Evolutionary conservation across 2,888 invertebrate species (phyloP).

Genomic region (Xylocampa areola): DNA sequence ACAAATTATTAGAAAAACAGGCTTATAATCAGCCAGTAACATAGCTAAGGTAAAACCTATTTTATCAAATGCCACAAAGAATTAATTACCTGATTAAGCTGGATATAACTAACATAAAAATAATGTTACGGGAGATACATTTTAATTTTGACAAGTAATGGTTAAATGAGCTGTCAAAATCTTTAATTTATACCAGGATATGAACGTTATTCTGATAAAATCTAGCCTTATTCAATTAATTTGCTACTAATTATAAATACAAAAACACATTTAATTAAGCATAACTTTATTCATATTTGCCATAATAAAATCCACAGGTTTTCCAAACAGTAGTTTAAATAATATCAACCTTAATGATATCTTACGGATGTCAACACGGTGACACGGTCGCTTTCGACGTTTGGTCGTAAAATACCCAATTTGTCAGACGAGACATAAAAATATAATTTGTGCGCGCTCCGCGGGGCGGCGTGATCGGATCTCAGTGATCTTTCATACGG

Average conservation of each 20-base stretch:
- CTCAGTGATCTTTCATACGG: slow-evolving; percentile 41
- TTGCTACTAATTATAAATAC: background rate
- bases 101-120: too few relatives aligned
- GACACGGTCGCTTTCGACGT: slow-evolving; percentile 11
- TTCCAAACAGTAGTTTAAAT: slow-evolving; percentile 46
- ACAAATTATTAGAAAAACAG: too few relatives aligned
- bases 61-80: too few relatives aligned
- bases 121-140: too few relatives aligned
- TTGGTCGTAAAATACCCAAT: slow-evolving; percentile 76
- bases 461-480: slow-evolving; percentile 51
- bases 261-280: background rate
- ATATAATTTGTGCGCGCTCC: slow-evolving; percentile 69
- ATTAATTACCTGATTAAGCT: too few relatives aligned
- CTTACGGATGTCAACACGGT: slow-evolving; percentile 46
- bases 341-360: slow-evolving; percentile 43
- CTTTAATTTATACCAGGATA: too few relatives aligned
- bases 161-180: too few relatives aligned
- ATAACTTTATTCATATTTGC: background rate
- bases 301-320: slow-evolving; percentile 11
- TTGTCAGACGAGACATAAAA: slow-evolving; percentile 77
- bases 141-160: too few relatives aligned
- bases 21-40: too few relatives aligned
- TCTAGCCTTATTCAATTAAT: background rate
- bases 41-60: too few relatives aligned
- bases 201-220: background rate